phyloP scores from a whole-genome alignment of 2,888 invertebrate genomes.

The Strigamia maritima region DNA sequence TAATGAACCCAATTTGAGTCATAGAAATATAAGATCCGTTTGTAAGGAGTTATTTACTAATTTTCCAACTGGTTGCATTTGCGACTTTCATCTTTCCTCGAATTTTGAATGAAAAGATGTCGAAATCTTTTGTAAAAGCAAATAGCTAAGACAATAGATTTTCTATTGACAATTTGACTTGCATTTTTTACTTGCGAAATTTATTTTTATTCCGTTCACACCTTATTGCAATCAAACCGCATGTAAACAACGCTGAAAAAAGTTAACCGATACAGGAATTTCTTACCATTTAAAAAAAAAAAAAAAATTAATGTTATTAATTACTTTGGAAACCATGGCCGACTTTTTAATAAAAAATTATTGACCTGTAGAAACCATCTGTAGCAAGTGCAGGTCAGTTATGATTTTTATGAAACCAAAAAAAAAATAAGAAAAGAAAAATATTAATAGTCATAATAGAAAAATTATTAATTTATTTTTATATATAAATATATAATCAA shows the following conservation, averaged over 20 bases:
- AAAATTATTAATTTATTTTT: background rate
- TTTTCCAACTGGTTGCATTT: background rate
- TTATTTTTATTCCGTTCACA: no score
- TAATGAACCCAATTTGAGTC: no score
- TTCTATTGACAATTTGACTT: no score
- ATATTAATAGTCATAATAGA: background rate
- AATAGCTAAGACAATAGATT: background rate
- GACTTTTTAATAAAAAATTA: background rate
- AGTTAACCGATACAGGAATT: no score
- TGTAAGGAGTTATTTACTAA: background rate
- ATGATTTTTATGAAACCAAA: background rate
- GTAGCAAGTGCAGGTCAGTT: background rate
- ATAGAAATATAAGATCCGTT: no score
- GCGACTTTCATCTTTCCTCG: background rate
- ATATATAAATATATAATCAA: no score
- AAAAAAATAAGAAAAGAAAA: background rate
- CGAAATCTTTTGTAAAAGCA: background rate
- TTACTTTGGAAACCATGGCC: background rate
- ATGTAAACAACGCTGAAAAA: no score
- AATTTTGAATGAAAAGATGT: background rate
- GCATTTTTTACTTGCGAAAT: no score
- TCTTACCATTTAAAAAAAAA: no score
- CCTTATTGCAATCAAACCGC: no score
- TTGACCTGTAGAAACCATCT: background rate
- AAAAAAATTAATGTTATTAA: background rate